Evolutionary conservation across 1,140 invertebrate genomes (phyloP).

Genomic region (Ladona fulva): DNA sequence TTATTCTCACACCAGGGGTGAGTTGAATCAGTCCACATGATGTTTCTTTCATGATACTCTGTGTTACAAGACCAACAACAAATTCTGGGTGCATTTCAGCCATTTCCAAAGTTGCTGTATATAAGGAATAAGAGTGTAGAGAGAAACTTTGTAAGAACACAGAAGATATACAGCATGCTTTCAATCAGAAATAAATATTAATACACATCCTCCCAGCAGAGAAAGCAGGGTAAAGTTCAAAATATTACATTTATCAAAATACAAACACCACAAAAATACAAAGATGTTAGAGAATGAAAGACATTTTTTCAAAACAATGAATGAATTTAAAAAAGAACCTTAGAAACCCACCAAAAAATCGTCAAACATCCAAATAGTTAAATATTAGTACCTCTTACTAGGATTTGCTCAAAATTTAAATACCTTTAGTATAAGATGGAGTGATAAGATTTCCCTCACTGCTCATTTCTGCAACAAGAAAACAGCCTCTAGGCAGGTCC

Average conservation of each 20-base stretch:
- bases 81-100: slow-evolving; percentile 54
- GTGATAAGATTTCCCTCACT: slow-evolving; percentile 67
- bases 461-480: slow-evolving; percentile 82
- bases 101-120: slow-evolving; percentile 32
- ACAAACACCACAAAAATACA: too few species aligned
- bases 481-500: slow-evolving; percentile 29
- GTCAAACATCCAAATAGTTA: neutral
- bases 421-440: slow-evolving; percentile 57
- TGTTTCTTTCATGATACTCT: slow-evolving; percentile 54
- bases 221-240: too few species aligned
- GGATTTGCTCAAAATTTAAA: too few species aligned
- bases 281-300: neutral
- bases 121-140: too few species aligned
- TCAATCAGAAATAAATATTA: too few species aligned
- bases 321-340: too few species aligned
- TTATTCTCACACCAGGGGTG: slow-evolving; percentile 76
- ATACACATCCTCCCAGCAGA: too few species aligned
- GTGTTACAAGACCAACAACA: slow-evolving; percentile 81
- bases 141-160: too few species aligned
- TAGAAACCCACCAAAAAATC: neutral
- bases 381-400: neutral
- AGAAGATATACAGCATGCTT: too few species aligned
- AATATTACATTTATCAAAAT: too few species aligned
- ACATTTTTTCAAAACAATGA: too few species aligned
- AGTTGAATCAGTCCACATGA: slow-evolving; percentile 69